phyloP scores from a whole-genome alignment of 2,888 invertebrate genomes.

The Stenurella melanura region DNA sequence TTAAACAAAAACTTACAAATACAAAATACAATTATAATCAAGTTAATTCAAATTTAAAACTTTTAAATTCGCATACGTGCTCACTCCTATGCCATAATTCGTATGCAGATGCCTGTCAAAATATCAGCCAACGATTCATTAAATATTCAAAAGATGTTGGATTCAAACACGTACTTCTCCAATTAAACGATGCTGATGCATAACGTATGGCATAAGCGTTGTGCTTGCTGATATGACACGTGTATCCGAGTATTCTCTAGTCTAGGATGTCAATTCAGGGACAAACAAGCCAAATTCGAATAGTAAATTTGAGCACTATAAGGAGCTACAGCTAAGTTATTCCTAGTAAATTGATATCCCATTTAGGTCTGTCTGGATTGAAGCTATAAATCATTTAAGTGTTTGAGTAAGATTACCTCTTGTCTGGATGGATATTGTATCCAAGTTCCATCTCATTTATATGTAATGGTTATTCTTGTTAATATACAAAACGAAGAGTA shows the following conservation, averaged over 20 bases:
- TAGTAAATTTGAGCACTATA: not conserved
- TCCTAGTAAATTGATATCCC: not conserved
- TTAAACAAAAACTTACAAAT: not conserved
- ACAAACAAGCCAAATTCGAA: not conserved
- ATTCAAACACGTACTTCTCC: not conserved
- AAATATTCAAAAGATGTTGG: slow-evolving; percentile 8
- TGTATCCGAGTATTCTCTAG: not conserved
- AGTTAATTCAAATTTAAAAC: not conserved
- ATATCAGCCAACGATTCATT: not conserved
- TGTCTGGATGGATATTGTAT: not conserved
- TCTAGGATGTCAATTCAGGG: not conserved
- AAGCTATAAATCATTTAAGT: not conserved
- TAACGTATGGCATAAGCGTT: not conserved
- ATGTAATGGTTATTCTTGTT: too few species aligned
- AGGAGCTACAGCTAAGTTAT: not conserved
- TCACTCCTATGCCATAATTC: not conserved
- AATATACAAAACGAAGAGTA: too few species aligned
- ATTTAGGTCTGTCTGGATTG: not conserved
- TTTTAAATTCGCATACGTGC: not conserved
- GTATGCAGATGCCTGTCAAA: not conserved
- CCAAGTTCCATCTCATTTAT: not conserved
- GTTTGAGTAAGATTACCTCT: not conserved
- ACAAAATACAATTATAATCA: not conserved
- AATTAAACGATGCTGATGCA: slow-evolving; percentile 23
- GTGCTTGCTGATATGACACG: slow-evolving; percentile 15